Evolutionary conservation across 2,888 invertebrate species (phyloP), one percentile per base, ranked within the genome.

Genomic region (Philereme transversata): DNA sequence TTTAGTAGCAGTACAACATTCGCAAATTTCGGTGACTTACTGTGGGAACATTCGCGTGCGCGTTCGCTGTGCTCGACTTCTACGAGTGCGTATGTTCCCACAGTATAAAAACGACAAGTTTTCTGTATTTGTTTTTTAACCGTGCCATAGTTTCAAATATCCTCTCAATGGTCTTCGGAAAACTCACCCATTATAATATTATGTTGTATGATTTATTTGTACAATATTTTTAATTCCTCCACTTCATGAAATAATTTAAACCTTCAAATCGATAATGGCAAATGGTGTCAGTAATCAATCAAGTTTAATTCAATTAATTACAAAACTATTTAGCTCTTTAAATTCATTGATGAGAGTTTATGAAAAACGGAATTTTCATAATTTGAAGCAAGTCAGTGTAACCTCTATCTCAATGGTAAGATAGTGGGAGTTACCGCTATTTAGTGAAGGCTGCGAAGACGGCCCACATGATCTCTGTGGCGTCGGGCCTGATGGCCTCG

Each of bases 381-480:
- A 59, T 68, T 70, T 6, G 5, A 58, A 47, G 50, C 43, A 46
- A 45, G 34, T 61, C 22, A 36, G 45, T 51, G 45, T 46, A 38
- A 62, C 51, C 50, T 71, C 71, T 70, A 71, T 64, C 70, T 59
- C 55, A 63, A 62, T 54, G 60, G 68, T 63, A 71, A 65, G 65
- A 71, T 64, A 75, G 67, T 69, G 67, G 67, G 62, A 70, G 71
- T 80, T 81, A 85, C 77, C 81, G 93, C 95, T 96, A 99, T 95
- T 99, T 99, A 79, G 97, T 98, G 93, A 99, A 99, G 65, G 99
- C 98, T 74, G 99, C 97, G 91, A 99, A 99, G 63, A 99, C 99
- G 57, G 99, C 99, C 99, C 99, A 99, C 93, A 99, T 96, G 75
- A 99, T 96, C 86, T 99, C 99, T 81, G 96, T 96, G 62, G 97